A percentile compares a stretch with the other conserved stretches of the same genome.
Conservation (phyloP, 1,140 invertebrate species). For the Drosophila oshimai region DNA sequence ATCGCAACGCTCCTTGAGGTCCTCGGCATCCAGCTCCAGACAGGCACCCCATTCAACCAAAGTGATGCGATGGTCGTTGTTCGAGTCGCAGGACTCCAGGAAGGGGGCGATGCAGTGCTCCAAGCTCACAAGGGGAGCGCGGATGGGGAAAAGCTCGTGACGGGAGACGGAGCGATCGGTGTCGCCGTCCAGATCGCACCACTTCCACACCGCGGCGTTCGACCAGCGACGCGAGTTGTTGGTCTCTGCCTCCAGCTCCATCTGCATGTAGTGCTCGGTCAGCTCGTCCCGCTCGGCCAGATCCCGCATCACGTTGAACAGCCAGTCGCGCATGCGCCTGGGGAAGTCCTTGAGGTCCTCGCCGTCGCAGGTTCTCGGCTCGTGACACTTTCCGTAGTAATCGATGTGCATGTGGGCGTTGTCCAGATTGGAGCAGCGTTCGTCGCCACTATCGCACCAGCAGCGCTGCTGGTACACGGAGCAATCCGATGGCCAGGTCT, state of each 20-base stretch:
- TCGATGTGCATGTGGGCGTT: constrained; percentile 96
- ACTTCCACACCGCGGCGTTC: constrained; percentile 98
- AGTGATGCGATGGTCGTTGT: constrained; percentile 94
- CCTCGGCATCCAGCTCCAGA: constrained; percentile 89
- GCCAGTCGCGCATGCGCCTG: constrained; percentile 97
- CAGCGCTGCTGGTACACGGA: constrained; percentile 95
- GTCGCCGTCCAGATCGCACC: constrained; percentile 96
- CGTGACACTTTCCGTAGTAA: constrained; percentile 93
- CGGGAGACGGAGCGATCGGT: constrained; percentile 93
- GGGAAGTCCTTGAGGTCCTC: constrained; percentile 96
- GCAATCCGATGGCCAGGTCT: constrained; percentile 96
- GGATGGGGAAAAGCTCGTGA: constrained; percentile 97
- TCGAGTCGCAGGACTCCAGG: constrained; percentile 92
- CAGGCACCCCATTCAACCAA: constrained; percentile 96
- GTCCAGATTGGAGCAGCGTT: constrained; percentile 88
- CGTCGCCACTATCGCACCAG: constrained; percentile 89
- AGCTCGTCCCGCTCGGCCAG: constrained; percentile 94
- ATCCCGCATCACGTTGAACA: constrained; percentile 98
- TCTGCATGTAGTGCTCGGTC: constrained; percentile 90
- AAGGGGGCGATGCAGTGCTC: constrained; percentile 98
- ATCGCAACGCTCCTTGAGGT: constrained; percentile 76
- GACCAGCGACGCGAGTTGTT: constrained; percentile 92
- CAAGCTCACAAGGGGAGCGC: constrained; percentile 94
- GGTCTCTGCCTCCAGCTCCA: constrained; percentile 94
- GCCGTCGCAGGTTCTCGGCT: constrained; percentile 89